Base-by-base conservation (phyloP, 2,113 vertebrate genomes). In the Notarius quadriscutis region DNA sequence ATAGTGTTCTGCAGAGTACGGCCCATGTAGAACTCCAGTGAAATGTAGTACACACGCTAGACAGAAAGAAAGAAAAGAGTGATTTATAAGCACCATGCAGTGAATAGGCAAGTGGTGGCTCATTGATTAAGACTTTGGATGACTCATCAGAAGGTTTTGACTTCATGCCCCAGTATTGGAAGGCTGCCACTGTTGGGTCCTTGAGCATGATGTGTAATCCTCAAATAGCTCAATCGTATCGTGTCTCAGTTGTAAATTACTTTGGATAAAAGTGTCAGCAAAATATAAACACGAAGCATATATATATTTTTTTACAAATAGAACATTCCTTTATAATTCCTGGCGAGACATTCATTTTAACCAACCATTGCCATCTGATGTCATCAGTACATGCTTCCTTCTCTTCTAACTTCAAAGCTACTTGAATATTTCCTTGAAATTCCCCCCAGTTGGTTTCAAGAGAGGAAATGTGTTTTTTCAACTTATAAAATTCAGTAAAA, bases 21-120 rank as follows among this genome's bases (percentile, higher is more conserved):
- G 50, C 94, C 95, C 94, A 95, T 95, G 94, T 95, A 95, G 90
- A 95, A 95, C 93, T 95, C 95, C 53, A 96, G 92, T 60, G 95
- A 95, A 88, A 96, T 88, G 92, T 95, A 95, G 90, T 95, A 96
- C 41, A 96, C 94, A 2, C 95, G 94, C 95, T 95, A n/a, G 14
- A 58, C 22, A 83, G 30, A 84, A n/a, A 84, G 62, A 67, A 14
- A 65, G 14, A 6, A 63, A 48, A 30, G 7, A 62, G 15, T 60
- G 14, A 30, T 34, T 22, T 82, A 48, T 63, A 48, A 62, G 80
- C 57, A 62, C 58, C 27, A 20, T 22, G 9, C 41, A 75, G 18
- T 74, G 30, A 34, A 72, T 2, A 18, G 10, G 71, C 8, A 48
- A 74, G 41, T 50, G 18, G 8, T 74, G 34, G 41, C 34, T 25